Evolutionary conservation across 2,797 vertebrate species (phyloP).

Genomic region (Poeciliopsis paucimaculata): DNA sequence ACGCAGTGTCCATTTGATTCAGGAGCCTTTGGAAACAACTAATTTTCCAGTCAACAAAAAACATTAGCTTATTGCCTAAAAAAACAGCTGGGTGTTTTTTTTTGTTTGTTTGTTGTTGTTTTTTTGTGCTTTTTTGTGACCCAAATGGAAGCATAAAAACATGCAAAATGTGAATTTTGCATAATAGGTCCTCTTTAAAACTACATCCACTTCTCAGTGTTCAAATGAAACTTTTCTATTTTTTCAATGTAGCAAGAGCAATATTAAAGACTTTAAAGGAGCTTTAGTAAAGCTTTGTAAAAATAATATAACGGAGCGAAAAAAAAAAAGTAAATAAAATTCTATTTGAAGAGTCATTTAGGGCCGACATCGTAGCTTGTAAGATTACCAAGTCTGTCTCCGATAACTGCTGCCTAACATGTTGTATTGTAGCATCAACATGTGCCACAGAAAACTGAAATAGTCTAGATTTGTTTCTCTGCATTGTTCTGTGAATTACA

Average conservation of each 20-base stretch:
- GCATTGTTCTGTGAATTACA: conserved; percentile 69
- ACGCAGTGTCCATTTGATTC: too few relatives aligned
- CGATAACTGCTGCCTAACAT: conserved; percentile 58
- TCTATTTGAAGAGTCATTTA: conserved; percentile 44
- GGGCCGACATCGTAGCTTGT: conserved; percentile 73
- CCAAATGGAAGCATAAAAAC: too few relatives aligned
- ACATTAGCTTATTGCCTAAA: too few relatives aligned
- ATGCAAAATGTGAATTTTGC: too few relatives aligned
- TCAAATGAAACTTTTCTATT: conserved; percentile 76
- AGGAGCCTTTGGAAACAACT: too few relatives aligned
- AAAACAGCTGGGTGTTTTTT: too few relatives aligned
- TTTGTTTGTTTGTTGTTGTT: too few relatives aligned
- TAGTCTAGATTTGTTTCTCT: conserved; percentile 71
- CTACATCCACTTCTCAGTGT: conserved; percentile 64
- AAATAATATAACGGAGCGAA: conserved; percentile 20
- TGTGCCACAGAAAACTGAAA: conserved; percentile 59
- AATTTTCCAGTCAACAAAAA: too few relatives aligned
- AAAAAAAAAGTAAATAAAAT: conserved; percentile 23
- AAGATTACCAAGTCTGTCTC: conserved; percentile 68
- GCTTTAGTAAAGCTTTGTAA: conserved; percentile 71
- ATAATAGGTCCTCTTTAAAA: conserved; percentile 13
- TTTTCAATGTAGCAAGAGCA: conserved; percentile 80
- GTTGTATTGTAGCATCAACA: conserved; percentile 72
- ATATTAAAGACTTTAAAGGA: conserved; percentile 72
- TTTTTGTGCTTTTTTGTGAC: too few relatives aligned